These are phyloP conservation scores for Thamnophis sirtalis DNA, from an alignment of 2,113 vertebrate species.

Conservation along the genomic window DNA sequence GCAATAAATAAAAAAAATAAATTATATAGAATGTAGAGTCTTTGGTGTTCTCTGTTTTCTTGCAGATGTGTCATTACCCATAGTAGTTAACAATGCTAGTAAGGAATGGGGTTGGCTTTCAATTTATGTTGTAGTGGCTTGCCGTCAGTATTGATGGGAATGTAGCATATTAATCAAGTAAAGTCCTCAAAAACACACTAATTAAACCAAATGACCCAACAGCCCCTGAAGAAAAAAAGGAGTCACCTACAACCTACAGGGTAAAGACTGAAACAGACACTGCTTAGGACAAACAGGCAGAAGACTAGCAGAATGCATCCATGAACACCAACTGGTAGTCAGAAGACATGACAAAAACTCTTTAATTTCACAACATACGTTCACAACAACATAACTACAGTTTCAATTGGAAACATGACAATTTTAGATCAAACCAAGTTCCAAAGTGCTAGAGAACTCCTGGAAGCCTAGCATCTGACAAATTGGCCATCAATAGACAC, in stretches of 20 bases:
- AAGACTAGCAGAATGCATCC: not conserved
- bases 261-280: not conserved
- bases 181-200: not conserved
- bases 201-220: not conserved
- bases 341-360: not conserved
- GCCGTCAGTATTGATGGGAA: not conserved
- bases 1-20: not conserved
- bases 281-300: not conserved
- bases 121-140: not conserved
- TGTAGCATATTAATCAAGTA: not conserved
- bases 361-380: not conserved
- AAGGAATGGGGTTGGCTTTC: not conserved
- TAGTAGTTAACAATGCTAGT: not conserved
- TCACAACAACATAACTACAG: not conserved
- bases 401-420: not conserved
- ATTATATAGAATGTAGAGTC: not conserved
- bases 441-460: not conserved
- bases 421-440: not conserved
- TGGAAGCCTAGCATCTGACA: not conserved
- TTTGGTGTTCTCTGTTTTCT: not conserved
- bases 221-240: not conserved
- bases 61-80: not conserved
- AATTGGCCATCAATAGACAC: not conserved
- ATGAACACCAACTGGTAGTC: not conserved
- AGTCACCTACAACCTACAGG: not conserved